These are phyloP conservation scores for Drosophila guanche DNA, from an alignment of 1,140 invertebrate genomes.

Conservation along the genomic window DNA sequence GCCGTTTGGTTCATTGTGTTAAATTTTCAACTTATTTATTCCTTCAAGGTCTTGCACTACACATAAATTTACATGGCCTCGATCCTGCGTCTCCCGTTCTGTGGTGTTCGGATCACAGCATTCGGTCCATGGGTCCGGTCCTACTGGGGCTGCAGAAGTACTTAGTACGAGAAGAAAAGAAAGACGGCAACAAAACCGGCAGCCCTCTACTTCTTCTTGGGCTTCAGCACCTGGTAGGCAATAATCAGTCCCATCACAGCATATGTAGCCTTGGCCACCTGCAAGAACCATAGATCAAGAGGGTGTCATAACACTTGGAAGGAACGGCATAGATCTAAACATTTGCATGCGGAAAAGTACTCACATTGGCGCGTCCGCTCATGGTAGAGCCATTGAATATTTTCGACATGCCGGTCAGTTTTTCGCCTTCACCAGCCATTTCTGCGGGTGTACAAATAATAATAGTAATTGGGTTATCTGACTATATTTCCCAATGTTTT, in stretches of 20 bases:
- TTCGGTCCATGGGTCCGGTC: too few species aligned
- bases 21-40: conserved; percentile 66
- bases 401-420: conserved; percentile 86
- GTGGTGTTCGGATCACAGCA: conserved; percentile 6
- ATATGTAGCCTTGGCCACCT: conserved; percentile 88
- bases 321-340: not conserved
- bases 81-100: conserved; percentile 7
- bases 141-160: too few species aligned
- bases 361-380: conserved; percentile 87
- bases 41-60: conserved; percentile 68
- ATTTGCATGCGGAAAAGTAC: conserved; percentile 60
- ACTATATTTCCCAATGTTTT: not conserved
- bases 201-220: conserved; percentile 85
- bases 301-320: conserved; percentile 31
- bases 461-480: not conserved
- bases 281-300: conserved; percentile 56
- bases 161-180: too few species aligned
- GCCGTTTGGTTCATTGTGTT: conserved; percentile 34
- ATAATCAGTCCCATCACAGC: conserved; percentile 85
- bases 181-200: not conserved
- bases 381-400: conserved; percentile 87
- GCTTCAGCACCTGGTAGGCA: conserved; percentile 86
- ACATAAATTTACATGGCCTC: conserved; percentile 58
- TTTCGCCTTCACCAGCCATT: conserved; percentile 88
- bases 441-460: conserved; percentile 17